These are phyloP conservation scores for Odontothrips loti DNA, from an alignment of 2,888 invertebrate species.

Conservation along the genomic window DNA sequence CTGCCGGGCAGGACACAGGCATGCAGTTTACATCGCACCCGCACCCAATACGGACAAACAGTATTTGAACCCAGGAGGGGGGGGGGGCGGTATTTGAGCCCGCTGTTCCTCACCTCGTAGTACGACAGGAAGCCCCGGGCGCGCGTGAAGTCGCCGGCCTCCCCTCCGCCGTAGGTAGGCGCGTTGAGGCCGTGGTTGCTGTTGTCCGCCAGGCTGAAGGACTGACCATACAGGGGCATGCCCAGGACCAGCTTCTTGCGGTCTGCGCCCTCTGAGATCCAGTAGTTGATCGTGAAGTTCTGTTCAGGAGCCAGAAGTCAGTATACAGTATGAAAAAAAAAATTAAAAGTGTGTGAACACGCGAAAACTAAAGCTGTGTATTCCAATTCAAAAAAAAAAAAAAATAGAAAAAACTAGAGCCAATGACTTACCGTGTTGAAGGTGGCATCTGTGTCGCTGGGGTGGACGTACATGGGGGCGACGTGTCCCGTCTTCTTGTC, in stretches of 20 bases:
- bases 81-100: no score
- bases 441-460: conserved; percentile 66
- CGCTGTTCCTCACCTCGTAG: conserved; percentile 64
- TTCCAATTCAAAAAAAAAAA: conserved; percentile 33
- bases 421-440: conserved; percentile 67
- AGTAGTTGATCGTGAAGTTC: conserved; percentile 85
- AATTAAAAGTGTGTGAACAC: no score
- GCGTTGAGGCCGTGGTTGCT: conserved; percentile 65
- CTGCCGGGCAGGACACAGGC: conserved; percentile 46
- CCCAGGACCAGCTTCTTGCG: conserved; percentile 77
- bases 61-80: neutral
- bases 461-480: conserved; percentile 77
- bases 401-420: no score
- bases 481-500: conserved; percentile 87
- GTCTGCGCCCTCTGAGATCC: conserved; percentile 76
- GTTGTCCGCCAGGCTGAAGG: conserved; percentile 71
- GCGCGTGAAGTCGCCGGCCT: conserved; percentile 81
- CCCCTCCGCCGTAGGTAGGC: conserved; percentile 78
- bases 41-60: neutral
- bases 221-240: conserved; percentile 85
- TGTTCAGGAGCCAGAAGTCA: no score
- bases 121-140: conserved; percentile 84
- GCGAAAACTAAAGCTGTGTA: no score
- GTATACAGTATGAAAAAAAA: no score
- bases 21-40: no score